A percentile compares a stretch with the other conserved stretches of the same genome.
phyloP scores from a whole-genome alignment of 1,140 invertebrate species.

The Sipha flava region DNA sequence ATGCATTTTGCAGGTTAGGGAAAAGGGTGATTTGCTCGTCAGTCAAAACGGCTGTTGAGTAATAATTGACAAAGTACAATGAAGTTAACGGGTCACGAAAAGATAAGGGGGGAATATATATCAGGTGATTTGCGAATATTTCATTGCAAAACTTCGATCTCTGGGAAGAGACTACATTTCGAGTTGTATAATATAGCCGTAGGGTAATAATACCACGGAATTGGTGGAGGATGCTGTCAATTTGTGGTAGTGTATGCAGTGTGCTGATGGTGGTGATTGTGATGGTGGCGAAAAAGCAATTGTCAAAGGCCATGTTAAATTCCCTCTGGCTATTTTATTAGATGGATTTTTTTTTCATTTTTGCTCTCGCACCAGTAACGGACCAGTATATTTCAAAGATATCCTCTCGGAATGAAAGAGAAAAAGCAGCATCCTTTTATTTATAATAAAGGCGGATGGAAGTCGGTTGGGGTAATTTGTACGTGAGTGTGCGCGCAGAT shows the following conservation, averaged over 20 bases:
- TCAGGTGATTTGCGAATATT: no score
- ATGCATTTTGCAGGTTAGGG: no score
- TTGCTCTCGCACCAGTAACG: not conserved
- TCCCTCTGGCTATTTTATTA: not conserved
- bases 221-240: not conserved
- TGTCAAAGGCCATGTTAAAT: slow-evolving; percentile 1
- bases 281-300: not conserved
- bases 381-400: not conserved
- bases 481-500: no score
- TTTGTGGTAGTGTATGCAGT: not conserved
- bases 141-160: no score
- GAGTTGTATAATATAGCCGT: not conserved
- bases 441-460: not conserved
- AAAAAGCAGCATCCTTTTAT: not conserved
- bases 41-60: no score
- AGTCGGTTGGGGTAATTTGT: not conserved
- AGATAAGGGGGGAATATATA: no score
- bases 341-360: not conserved
- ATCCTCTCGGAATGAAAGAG: not conserved
- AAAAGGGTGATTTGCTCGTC: no score
- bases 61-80: no score
- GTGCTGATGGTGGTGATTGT: not conserved
- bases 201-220: not conserved
- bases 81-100: no score
- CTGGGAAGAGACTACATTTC: not conserved